Evolutionary conservation across 2,797 vertebrate species (phyloP).

Genomic region (Aselliscus stoliczkanus): DNA sequence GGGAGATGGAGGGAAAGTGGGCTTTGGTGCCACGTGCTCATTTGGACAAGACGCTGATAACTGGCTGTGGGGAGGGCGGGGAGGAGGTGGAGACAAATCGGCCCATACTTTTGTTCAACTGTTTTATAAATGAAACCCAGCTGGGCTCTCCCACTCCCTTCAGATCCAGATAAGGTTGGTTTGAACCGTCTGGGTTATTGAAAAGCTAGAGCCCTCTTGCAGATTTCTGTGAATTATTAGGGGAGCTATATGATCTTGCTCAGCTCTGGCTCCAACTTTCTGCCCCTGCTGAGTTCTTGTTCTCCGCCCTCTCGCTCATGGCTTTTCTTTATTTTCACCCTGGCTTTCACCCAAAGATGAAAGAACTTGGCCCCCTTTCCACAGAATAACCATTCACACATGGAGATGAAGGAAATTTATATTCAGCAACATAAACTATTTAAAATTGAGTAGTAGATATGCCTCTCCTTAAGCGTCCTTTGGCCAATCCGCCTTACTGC

Average conservation of each 20-base stretch:
- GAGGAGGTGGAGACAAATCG: background rate
- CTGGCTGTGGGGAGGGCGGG: background rate
- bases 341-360: background rate
- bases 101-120: background rate
- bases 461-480: background rate
- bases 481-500: background rate
- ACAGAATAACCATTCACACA: constrained; percentile 8
- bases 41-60: background rate
- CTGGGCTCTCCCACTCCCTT: background rate
- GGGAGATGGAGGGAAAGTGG: background rate
- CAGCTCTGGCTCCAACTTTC: background rate
- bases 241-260: background rate
- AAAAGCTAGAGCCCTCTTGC: background rate
- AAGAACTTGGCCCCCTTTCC: background rate
- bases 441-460: background rate
- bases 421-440: background rate
- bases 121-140: background rate
- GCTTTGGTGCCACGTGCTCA: background rate
- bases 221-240: background rate
- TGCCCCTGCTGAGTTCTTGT: background rate
- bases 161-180: background rate
- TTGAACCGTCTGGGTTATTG: background rate
- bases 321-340: background rate
- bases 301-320: background rate
- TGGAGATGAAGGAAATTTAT: background rate